Evolutionary conservation across 2,113 vertebrate species (phyloP), one percentile per base, ranked within the genome.

Genomic region (Prionailurus viverrinus): DNA sequence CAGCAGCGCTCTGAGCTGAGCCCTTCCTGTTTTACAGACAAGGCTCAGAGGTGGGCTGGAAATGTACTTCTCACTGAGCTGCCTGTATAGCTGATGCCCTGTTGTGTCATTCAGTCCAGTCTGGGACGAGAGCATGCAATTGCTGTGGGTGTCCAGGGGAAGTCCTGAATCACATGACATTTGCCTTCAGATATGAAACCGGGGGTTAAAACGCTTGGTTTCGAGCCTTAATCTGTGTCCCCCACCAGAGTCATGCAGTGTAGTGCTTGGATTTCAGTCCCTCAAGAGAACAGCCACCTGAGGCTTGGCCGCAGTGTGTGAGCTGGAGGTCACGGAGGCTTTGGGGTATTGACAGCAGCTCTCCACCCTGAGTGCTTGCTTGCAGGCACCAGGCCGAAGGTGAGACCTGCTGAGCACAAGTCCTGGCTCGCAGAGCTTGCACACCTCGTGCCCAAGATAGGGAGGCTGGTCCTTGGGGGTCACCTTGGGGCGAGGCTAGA

Each of bases 371-470:
- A 4, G 3, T 0, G 10, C 65, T 55, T 14, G 6, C n/a, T 66
- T 11, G 0, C 7, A 0, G 53, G 25, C 21, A 0, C n/a, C 39
- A 6, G 0, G 23, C 45, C 5, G 1, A 1, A 51, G 10, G n/a
- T 12, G 79, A 95, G n/a, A 6, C n/a, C 21, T 14, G 33, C 21
- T 4, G 2, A 29, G 41, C 55, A 1, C 4, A n/a, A 36, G 82
- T 21, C 61, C 33, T 7, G 15, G 31, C 51, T 45, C 7, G 1
- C 1, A 41, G 53, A 21, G 69, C 63, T 29, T 5, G 8, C 33
- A 2, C 18, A 4, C 15, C 68, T 45, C 36, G 48, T 4, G 1
- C 68, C 31, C 6, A 39, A 12, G 39, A 18, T 3, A 15, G 63
- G 69, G 66, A 41, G 14, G 39, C 63, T 61, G 63, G n/a, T 3